Percentiles rank a stretch among this genome's conserved stretches.
phyloP scores from a whole-genome alignment of 2,113 vertebrate species.

The Origma solitaria region DNA sequence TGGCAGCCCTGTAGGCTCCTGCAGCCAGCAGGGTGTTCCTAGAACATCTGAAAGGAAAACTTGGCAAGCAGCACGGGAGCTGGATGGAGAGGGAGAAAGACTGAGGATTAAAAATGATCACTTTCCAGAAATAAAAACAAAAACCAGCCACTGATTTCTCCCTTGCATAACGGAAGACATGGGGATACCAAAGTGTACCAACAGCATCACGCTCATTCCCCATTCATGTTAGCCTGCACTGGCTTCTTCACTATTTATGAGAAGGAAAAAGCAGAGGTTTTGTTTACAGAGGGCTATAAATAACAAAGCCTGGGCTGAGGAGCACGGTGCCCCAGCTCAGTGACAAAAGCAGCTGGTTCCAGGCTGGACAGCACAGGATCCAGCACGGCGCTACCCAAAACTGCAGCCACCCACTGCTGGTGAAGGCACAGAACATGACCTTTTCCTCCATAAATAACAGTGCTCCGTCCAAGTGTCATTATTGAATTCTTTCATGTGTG shows the following conservation, averaged over 20 bases:
- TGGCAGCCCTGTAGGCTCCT: neutral
- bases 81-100: neutral
- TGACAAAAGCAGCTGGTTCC: neutral
- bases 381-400: neutral
- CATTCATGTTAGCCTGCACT: neutral
- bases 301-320: neutral
- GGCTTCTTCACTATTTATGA: slow-evolving; percentile 9
- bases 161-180: neutral
- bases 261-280: slow-evolving; percentile 13
- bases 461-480: slow-evolving; percentile 6
- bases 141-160: neutral
- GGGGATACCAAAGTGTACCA: neutral
- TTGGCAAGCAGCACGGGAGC: neutral
- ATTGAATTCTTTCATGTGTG: slow-evolving; percentile 25
- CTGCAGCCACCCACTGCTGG: neutral
- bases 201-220: neutral
- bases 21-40: neutral
- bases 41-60: neutral
- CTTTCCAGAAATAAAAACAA: slow-evolving; percentile 29
- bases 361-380: no score
- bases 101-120: neutral
- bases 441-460: slow-evolving; percentile 44
- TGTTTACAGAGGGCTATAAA: slow-evolving; percentile 51
- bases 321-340: neutral
- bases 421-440: neutral